A percentile compares a stretch with the other conserved stretches of the same genome.
phyloP scores from a whole-genome alignment of 1,140 invertebrate species.

The Brevipalpus yothersi region DNA sequence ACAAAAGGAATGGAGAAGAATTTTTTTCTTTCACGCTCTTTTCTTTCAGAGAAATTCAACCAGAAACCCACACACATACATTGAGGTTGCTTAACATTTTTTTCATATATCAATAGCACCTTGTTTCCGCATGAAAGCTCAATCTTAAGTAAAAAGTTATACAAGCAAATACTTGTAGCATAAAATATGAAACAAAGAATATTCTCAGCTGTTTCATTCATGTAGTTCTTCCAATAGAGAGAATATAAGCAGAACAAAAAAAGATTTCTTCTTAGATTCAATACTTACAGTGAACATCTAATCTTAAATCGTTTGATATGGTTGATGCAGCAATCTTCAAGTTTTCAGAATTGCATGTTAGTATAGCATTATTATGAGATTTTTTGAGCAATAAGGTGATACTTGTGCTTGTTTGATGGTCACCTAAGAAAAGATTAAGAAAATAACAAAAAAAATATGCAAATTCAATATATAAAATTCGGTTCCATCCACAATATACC shows the following conservation, averaged over 20 bases:
- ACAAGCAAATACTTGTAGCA: too few relatives aligned
- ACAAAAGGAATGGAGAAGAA: too few relatives aligned
- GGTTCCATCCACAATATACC: background rate
- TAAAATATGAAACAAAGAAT: too few relatives aligned
- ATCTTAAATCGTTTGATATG: slow-evolving; percentile 3
- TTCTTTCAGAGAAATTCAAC: too few relatives aligned
- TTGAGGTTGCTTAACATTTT: too few relatives aligned
- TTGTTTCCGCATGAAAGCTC: too few relatives aligned
- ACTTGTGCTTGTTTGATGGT: slow-evolving; percentile 8
- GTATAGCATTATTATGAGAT: slow-evolving; percentile 1
- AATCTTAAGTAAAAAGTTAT: too few relatives aligned
- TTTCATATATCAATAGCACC: too few relatives aligned
- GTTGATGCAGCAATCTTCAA: slow-evolving; percentile 6
- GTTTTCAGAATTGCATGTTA: slow-evolving; percentile 9
- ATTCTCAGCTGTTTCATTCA: too few relatives aligned
- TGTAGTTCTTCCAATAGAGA: background rate
- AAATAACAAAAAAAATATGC: background rate
- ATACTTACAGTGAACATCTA: slow-evolving; percentile 11
- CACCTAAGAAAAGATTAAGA: slow-evolving; percentile 2
- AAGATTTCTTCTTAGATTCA: background rate
- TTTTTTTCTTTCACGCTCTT: too few relatives aligned
- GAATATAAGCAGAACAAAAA: background rate
- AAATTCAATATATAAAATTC: background rate
- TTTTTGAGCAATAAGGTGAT: slow-evolving; percentile 6
- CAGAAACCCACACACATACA: too few relatives aligned